Conservation (phyloP, 2,888 invertebrate genomes). For the Stenotaenia linearis region DNA sequence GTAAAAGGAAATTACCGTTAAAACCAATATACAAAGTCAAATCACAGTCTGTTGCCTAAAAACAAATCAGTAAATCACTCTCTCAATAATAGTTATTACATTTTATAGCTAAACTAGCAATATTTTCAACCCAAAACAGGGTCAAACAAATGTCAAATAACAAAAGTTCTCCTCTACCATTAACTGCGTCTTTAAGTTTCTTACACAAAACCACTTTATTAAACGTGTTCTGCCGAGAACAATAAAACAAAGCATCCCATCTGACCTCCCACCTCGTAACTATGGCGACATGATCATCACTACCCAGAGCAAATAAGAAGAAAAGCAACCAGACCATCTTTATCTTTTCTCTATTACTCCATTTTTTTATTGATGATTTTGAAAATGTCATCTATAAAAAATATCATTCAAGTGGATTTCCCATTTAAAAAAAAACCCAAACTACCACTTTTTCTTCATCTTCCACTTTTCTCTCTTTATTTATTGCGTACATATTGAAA, state of each 20-base stretch:
- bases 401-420: neutral
- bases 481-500: neutral
- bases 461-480: no score
- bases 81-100: no score
- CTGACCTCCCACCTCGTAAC: conserved; percentile 8
- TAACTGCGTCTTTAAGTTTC: neutral
- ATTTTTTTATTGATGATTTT: neutral
- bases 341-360: neutral
- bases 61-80: no score
- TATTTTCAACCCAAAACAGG: no score
- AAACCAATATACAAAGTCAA: no score
- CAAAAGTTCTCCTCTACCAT: neutral
- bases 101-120: no score
- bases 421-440: neutral
- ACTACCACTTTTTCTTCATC: neutral
- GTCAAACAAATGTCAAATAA: no score
- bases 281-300: neutral
- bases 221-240: neutral
- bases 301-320: neutral
- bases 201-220: neutral
- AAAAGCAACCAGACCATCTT: neutral
- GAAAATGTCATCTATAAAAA: neutral
- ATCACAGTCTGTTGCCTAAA: no score
- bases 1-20: no score
- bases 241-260: conserved; percentile 2